These are phyloP conservation scores for Scomber japonicus DNA, from an alignment of 2,113 vertebrate species.

Conservation along the genomic window DNA sequence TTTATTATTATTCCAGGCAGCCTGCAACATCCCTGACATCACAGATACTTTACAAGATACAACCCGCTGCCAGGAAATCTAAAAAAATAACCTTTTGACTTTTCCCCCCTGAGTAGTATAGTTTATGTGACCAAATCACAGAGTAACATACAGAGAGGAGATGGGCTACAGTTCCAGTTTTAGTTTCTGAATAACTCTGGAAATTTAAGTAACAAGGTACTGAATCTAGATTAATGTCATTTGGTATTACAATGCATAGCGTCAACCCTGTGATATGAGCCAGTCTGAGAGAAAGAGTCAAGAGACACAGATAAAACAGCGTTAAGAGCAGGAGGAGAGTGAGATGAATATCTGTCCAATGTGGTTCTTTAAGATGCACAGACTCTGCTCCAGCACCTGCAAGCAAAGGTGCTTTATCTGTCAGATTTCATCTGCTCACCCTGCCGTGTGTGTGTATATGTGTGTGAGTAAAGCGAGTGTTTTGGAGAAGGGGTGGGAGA, in stretches of 20 bases:
- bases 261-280: conserved; percentile 7
- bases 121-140: background rate
- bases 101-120: background rate
- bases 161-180: conserved; percentile 1
- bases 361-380: conserved; percentile 64
- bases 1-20: conserved; percentile 4
- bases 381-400: conserved; percentile 55
- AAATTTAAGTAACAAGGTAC: background rate
- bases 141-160: background rate
- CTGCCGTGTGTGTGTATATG: conserved; percentile 2
- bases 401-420: conserved; percentile 71
- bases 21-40: conserved; percentile 13
- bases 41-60: background rate
- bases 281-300: conserved; percentile 29
- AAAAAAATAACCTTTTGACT: conserved; percentile 5
- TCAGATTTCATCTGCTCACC: conserved; percentile 66
- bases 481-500: conserved; percentile 37
- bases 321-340: conserved; percentile 41
- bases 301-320: conserved; percentile 39
- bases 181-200: conserved; percentile 13
- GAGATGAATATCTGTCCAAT: conserved; percentile 65
- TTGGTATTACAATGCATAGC: conserved; percentile 21
- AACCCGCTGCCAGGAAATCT: conserved; percentile 6
- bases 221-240: conserved; percentile 20
- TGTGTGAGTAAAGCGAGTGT: conserved; percentile 28